Percentiles rank a stretch among this genome's conserved stretches.
phyloP scores from a whole-genome alignment of 2,797 vertebrate species.

The Tragelaphus oryx region DNA sequence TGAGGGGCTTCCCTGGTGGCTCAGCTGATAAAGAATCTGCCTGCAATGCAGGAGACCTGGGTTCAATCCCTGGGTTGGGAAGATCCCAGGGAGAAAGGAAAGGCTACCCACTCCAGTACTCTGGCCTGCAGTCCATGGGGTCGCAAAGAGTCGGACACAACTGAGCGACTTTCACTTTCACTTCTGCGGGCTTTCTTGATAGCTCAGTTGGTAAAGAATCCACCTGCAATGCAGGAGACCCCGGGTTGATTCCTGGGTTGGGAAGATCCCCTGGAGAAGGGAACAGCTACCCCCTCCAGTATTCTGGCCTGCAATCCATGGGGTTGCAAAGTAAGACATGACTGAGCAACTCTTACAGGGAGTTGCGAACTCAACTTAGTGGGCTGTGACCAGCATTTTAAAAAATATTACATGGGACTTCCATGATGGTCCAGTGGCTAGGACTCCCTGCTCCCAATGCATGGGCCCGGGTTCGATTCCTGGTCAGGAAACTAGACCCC shows the following conservation, averaged over 20 bases:
- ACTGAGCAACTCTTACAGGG: not conserved
- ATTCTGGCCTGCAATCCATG: not conserved
- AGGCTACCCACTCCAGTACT: not conserved
- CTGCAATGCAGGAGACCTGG: not conserved
- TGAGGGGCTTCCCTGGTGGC: not conserved
- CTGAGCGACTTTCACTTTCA: not conserved
- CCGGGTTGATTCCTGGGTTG: not conserved
- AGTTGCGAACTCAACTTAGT: not conserved
- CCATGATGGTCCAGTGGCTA: not conserved
- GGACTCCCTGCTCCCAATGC: not conserved
- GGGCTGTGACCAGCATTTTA: not conserved
- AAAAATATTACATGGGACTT: not conserved
- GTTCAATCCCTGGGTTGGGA: not conserved
- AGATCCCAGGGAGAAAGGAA: not conserved
- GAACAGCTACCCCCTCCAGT: not conserved
- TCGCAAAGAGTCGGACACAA: not conserved
- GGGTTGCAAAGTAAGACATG: not conserved
- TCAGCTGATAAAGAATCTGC: not conserved
- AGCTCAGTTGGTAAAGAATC: no score
- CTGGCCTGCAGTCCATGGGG: not conserved
- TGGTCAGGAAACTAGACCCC: not conserved
- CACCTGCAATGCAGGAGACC: no score
- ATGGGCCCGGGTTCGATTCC: accelerated
- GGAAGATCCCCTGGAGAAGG: not conserved
- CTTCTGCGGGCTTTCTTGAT: accelerated